Base-by-base conservation (phyloP, 2,113 vertebrate species). In the Triplophysa tibetana region DNA sequence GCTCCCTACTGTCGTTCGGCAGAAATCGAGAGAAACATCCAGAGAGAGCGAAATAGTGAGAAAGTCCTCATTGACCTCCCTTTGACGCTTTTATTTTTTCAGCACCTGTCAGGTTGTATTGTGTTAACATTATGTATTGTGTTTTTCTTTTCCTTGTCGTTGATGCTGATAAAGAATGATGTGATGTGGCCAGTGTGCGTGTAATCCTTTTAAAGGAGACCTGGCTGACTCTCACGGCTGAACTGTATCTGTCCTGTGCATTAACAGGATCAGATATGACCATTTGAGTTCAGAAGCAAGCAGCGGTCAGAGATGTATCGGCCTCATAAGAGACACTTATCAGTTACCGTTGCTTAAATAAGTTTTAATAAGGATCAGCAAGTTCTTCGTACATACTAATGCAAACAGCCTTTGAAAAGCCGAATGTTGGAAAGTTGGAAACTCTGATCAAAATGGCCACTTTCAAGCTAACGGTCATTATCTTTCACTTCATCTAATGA, bases 1-100 rank as follows among this genome's bases (percentile, higher is more conserved):
- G 68, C 81, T 86, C 85, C 82, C 61, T 10, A 3, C 69, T 66
- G 26, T 82, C 70, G 64, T 75, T 33, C 68, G n/a, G 10, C 64
- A 65, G 63, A 73, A 19, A 74, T 50, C 19, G 33, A 83, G 68
- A 85, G 77, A 19, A 66, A 78, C 5, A 29, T 3, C 43, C n/a
- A 43, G 61, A 21, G 41, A 19, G 23, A 10, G 13, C n/a, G 48
- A 66, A 21, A 70, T 16, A 13, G 8, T 33, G 26, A 50, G 21
- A 58, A 41, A 75, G 58, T 50, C 72, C 72, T 75, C 24, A 75
- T 14, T 63, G 73, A 50, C 58, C 58, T 62, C 56, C 21, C 33
- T 62, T 24, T 61, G 45, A 45, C 23, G 21, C 1, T 26, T 75
- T 63, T 48, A 26, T 63, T 73, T 77, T 29, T 81, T 70, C 19